Conservation (phyloP, 2,888 invertebrate genomes). For the Oxyscelio sp. region DNA sequence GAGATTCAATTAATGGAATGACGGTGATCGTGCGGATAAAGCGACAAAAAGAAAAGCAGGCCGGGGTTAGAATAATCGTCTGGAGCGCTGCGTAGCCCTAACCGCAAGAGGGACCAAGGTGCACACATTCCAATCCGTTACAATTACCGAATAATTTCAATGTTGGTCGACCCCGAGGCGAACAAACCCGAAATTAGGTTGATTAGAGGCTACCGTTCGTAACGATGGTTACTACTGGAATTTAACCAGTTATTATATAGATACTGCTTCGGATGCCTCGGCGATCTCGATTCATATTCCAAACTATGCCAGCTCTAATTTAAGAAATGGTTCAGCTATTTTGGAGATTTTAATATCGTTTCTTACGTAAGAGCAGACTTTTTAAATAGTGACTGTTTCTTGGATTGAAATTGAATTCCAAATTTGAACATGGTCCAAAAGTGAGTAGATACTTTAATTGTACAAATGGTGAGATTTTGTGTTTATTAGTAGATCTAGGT, state of each 20-base stretch:
- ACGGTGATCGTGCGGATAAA: slow-evolving; percentile 54
- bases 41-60: slow-evolving; percentile 45
- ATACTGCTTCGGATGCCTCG: slow-evolving; percentile 77
- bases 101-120: neutral
- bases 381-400: too few relatives aligned
- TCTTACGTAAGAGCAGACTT: too few relatives aligned
- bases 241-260: slow-evolving; percentile 88
- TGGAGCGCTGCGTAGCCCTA: neutral
- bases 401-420: too few relatives aligned
- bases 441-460: too few relatives aligned
- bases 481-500: too few relatives aligned
- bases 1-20: slow-evolving; percentile 63
- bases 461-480: too few relatives aligned
- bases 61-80: slow-evolving; percentile 44
- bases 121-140: slow-evolving; percentile 88
- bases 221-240: slow-evolving; percentile 88
- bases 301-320: slow-evolving; percentile 45
- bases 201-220: slow-evolving; percentile 89
- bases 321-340: too few relatives aligned
- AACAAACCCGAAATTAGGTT: slow-evolving; percentile 87
- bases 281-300: slow-evolving; percentile 75
- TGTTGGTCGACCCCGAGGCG: slow-evolving; percentile 82
- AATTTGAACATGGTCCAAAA: too few relatives aligned
- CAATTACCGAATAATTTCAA: slow-evolving; percentile 88
- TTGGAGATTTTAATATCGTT: too few relatives aligned